Percentiles rank a stretch among this genome's conserved stretches.
phyloP scores from a whole-genome alignment of 2,113 vertebrate species.

The Corydoras maculifer region DNA sequence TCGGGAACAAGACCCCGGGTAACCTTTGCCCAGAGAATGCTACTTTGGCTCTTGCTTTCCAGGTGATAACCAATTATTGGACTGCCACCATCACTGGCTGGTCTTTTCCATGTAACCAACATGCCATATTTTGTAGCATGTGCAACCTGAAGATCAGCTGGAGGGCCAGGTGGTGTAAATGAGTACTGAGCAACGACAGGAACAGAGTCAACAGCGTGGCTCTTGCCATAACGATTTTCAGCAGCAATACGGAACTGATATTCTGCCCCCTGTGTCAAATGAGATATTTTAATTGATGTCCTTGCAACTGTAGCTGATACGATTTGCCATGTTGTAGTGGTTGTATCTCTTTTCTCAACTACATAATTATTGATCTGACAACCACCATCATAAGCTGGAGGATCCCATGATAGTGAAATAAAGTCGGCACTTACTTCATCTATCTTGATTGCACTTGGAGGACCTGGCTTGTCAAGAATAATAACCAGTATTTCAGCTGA shows the following conservation, averaged over 20 bases:
- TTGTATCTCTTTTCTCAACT: slow-evolving; percentile 94
- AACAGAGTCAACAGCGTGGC: slow-evolving; percentile 73
- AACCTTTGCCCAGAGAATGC: slow-evolving; percentile 92
- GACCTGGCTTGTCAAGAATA: slow-evolving; percentile 89
- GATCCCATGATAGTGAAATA: slow-evolving; percentile 84
- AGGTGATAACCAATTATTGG: slow-evolving; percentile 87
- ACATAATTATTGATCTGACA: slow-evolving; percentile 98
- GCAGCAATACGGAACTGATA: slow-evolving; percentile 96
- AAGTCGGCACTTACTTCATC: slow-evolving; percentile 92
- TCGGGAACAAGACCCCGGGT: slow-evolving; percentile 84
- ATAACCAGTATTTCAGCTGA: slow-evolving; percentile 76
- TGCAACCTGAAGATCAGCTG: slow-evolving; percentile 76
- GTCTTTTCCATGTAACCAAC: slow-evolving; percentile 85
- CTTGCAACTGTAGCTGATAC: slow-evolving; percentile 95
- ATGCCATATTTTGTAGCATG: slow-evolving; percentile 87
- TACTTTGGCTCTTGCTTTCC: slow-evolving; percentile 91
- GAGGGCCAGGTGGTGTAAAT: slow-evolving; percentile 84
- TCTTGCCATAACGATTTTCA: slow-evolving; percentile 96
- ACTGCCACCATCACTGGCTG: slow-evolving; percentile 90
- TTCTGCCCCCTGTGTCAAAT: slow-evolving; percentile 82
- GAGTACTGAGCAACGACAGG: slow-evolving; percentile 87
- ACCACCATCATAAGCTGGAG: slow-evolving; percentile 89
- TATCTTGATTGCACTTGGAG: slow-evolving; percentile 78
- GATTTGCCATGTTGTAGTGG: slow-evolving; percentile 85
- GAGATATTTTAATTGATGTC: slow-evolving; percentile 85